Percentiles rank a stretch among this genome's conserved stretches.
These are phyloP conservation scores for Physocephala rufipes DNA, from an alignment of 2,888 invertebrate species.

Conservation along the genomic window DNA sequence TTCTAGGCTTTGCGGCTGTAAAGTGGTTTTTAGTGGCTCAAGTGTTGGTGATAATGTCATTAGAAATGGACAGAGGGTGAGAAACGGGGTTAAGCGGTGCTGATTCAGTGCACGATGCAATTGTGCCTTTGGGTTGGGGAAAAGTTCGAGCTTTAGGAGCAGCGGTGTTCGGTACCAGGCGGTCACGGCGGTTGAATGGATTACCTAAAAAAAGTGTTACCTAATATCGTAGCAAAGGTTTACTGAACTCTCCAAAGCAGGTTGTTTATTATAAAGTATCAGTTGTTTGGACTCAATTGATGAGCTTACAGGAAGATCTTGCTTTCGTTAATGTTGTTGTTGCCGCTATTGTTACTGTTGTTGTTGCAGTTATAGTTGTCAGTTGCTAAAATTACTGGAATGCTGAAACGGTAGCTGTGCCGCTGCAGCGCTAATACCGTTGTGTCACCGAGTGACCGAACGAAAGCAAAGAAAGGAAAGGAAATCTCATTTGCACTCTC, in stretches of 20 bases:
- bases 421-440: background rate
- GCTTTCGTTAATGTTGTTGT: background rate
- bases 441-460: too few relatives aligned
- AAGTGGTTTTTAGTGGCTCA: background rate
- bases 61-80: slow-evolving; percentile 32
- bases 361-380: background rate
- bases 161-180: background rate
- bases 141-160: slow-evolving; percentile 16
- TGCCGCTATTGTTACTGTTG: background rate
- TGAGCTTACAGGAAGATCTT: too few relatives aligned
- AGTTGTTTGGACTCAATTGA: background rate
- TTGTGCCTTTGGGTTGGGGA: background rate
- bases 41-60: slow-evolving; percentile 41
- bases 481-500: too few relatives aligned
- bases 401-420: background rate
- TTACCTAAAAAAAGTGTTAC: slow-evolving; percentile 22
- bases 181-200: slow-evolving; percentile 24
- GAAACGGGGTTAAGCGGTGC: slow-evolving; percentile 13
- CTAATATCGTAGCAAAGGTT: slow-evolving; percentile 5
- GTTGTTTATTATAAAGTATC: slow-evolving; percentile 7
- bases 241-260: slow-evolving; percentile 26
- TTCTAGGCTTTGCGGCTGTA: slow-evolving; percentile 39
- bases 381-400: background rate
- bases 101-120: slow-evolving; percentile 23
- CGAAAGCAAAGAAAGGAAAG: too few relatives aligned